Evolutionary conservation across 2,888 invertebrate genomes (phyloP), one percentile per base, ranked within the genome.

Genomic region (Lycaena phlaeas): DNA sequence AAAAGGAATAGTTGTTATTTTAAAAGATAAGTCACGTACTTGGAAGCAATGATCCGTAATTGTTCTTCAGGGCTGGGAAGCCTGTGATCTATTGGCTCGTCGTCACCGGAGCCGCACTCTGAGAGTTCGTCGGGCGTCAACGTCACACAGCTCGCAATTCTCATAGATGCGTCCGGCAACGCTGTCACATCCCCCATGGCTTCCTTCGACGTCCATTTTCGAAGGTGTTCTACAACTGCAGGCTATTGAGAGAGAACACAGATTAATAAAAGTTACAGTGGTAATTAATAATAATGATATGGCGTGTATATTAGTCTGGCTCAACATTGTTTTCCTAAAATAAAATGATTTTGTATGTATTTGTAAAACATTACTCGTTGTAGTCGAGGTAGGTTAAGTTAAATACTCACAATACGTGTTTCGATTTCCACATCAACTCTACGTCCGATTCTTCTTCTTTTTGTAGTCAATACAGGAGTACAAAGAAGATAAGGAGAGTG

Each of bases 31-130:
- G n/a, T n/a, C n/a, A 44, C 44, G 85, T 85, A 94, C 94, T 92
- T 94, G 65, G 92, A 88, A 56, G 92, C 93, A 65, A 94, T 89
- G 56, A 92, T 90, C 72, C 92, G 89, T 52, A 93, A 87, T 76
- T 94, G 94, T 75, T 95, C 95, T 70, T 94, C 93, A 26, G 95
- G 94, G 51, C 94, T 94, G 36, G 95, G 95, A 60, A 95, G 86
- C 68, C 92, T 89, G 78, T 94, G 94, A 79, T 94, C 93, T 56
- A 94, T 89, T 53, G 90, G 92, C 68, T 90, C 90, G 53, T 85
- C 87, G 56, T 89, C 89, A 40, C 88, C 88, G 2, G 88, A 87
- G 9, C 85, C 87, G 46, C 78, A 79, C 48, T 85, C 82, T 6
- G 86, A 87, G 25, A 87, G 78, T 49, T 79, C 85, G 53, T 79